phyloP scores from a whole-genome alignment of 2,113 vertebrate species.

The Chaenocephalus aceratus region DNA sequence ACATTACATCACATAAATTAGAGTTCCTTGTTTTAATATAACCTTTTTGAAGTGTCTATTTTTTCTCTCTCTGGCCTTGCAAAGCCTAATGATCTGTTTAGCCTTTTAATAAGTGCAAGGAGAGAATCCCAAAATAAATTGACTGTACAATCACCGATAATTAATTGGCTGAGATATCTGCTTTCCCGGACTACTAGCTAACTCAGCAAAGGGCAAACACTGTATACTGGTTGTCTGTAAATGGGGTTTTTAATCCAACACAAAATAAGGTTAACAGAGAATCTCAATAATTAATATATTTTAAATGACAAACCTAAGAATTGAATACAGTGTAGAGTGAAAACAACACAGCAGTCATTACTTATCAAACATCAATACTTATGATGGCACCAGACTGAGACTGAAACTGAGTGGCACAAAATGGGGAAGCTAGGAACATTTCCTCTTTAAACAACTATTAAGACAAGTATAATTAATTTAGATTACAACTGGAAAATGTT shows the following conservation, averaged over 20 bases:
- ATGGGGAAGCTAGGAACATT: not conserved
- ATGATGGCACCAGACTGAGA: not conserved
- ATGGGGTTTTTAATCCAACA: not conserved
- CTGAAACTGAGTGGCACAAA: not conserved
- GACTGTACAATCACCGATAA: constrained; percentile 79
- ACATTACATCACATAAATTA: constrained; percentile 27
- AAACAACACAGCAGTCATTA: not conserved
- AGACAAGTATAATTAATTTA: not conserved
- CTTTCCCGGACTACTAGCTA: constrained; percentile 54
- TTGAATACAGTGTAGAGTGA: not conserved
- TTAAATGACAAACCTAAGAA: not conserved
- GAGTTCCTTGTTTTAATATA: constrained; percentile 32
- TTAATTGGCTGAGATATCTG: constrained; percentile 78
- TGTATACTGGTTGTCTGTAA: constrained; percentile 38
- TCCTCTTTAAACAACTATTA: not conserved
- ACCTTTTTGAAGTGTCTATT: constrained; percentile 18
- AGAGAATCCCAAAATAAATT: constrained; percentile 77
- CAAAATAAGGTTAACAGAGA: not conserved
- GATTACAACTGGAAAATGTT: not conserved
- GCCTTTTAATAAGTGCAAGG: constrained; percentile 55
- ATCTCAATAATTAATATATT: not conserved
- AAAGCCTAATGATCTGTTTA: constrained; percentile 77
- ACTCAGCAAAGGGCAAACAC: constrained; percentile 65
- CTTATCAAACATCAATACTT: not conserved
- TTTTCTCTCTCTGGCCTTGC: constrained; percentile 23